Evolutionary conservation across 2,797 vertebrate species (phyloP).

Genomic region (Meriones psammophilus): DNA sequence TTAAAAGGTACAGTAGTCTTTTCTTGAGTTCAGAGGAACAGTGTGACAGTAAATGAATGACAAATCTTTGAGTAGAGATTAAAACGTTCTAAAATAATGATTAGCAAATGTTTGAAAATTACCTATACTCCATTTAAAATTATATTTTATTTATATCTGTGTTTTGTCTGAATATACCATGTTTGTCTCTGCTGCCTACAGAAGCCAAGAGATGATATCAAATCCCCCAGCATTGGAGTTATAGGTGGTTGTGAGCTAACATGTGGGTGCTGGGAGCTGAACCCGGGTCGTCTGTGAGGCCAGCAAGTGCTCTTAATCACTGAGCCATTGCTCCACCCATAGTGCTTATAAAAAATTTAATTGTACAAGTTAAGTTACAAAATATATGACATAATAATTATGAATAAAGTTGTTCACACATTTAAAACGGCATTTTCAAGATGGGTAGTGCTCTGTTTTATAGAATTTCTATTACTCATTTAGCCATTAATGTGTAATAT

Average conservation of each 20-base stretch:
- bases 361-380: background rate
- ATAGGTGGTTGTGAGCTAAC: background rate
- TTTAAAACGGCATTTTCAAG: background rate
- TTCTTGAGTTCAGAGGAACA: background rate
- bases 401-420: background rate
- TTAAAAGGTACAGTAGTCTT: background rate
- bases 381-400: background rate
- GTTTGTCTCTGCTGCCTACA: background rate
- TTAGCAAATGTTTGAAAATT: background rate
- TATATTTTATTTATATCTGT: background rate
- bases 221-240: background rate
- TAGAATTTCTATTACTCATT: background rate
- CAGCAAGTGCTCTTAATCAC: background rate
- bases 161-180: background rate
- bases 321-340: background rate
- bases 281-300: background rate
- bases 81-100: background rate
- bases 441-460: background rate
- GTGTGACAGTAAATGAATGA: background rate
- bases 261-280: background rate
- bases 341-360: background rate
- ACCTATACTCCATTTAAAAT: background rate
- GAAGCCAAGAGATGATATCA: background rate
- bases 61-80: background rate
- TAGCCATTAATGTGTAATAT: background rate